Evolutionary conservation across 2,888 invertebrate species (phyloP).

Genomic region (Phlogophora meticulosa): DNA sequence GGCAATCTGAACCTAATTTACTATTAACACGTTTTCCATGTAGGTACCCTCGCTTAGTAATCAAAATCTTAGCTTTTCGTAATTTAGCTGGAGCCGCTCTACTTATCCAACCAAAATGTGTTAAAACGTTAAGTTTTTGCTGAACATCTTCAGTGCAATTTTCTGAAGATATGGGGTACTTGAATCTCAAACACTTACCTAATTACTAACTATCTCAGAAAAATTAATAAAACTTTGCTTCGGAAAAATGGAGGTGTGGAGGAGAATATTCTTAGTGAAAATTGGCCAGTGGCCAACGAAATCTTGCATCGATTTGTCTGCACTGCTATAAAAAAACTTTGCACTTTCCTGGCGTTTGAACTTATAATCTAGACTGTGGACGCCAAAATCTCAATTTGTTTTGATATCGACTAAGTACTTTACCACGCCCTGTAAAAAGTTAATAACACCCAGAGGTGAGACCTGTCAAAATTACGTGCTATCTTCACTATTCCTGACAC

Average conservation of each 20-base stretch:
- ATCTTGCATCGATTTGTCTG: slow-evolving; percentile 11
- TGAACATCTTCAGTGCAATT: not conserved
- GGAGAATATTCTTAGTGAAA: not conserved
- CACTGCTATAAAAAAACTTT: not conserved
- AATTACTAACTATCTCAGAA: not conserved
- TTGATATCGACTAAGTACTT: not conserved
- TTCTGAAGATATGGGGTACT: not conserved
- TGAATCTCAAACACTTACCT: not conserved
- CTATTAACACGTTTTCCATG: slow-evolving; percentile 3
- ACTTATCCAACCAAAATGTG: too few species aligned
- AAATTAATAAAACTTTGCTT: not conserved
- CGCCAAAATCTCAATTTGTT: not conserved
- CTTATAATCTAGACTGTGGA: not conserved
- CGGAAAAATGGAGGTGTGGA: not conserved
- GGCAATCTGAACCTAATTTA: slow-evolving; percentile 5
- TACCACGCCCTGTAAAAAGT: not conserved
- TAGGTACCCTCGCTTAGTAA: slow-evolving; percentile 21
- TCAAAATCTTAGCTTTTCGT: slow-evolving; percentile 19
- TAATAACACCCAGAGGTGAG: not conserved
- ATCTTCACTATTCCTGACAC: not conserved
- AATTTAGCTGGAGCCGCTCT: too few species aligned
- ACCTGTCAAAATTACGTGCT: not conserved
- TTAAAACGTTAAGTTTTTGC: not conserved
- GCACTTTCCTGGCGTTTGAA: not conserved
- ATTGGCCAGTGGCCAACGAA: slow-evolving; percentile 20